Percentiles rank a stretch among this genome's conserved stretches.
Evolutionary conservation across 1,140 invertebrate genomes (phyloP).

Genomic region (Saccostrea cuccullata): DNA sequence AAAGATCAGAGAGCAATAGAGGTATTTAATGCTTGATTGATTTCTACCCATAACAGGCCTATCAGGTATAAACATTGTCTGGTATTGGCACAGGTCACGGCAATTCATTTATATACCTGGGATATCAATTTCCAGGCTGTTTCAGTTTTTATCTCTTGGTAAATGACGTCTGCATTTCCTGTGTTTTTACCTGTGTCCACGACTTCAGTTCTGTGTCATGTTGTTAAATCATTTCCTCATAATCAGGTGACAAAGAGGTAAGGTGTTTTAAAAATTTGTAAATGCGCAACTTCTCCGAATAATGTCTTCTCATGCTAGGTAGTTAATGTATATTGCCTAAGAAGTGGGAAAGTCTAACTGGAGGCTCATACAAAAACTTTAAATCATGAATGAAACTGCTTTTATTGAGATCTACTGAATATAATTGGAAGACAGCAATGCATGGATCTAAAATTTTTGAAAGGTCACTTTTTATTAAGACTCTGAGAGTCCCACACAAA

Average conservation of each 20-base stretch:
- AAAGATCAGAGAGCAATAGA: conserved; percentile 3
- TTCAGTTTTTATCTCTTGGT: conserved; percentile 10
- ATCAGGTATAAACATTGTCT: conserved; percentile 14
- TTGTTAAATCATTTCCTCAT: conserved; percentile 1
- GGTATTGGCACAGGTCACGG: conserved; percentile 4
- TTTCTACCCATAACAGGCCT: not conserved
- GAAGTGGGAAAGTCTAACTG: too few relatives aligned
- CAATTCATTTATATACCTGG: not conserved
- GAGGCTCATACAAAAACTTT: not conserved
- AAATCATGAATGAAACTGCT: not conserved
- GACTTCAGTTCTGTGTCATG: not conserved
- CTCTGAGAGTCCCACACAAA: too few relatives aligned
- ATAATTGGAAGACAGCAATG: too few relatives aligned
- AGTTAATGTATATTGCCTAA: too few relatives aligned
- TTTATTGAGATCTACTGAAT: not conserved
- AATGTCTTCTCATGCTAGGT: not conserved
- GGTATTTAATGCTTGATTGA: conserved; percentile 31
- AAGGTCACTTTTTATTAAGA: too few relatives aligned
- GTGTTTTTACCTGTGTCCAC: conserved; percentile 18
- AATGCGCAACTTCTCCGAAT: not conserved
- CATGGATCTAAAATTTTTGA: too few relatives aligned
- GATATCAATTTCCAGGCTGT: conserved; percentile 13
- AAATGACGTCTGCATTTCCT: conserved; percentile 32
- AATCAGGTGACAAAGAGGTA: not conserved
- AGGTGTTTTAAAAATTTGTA: not conserved